Conservation (phyloP, 2,888 invertebrate genomes). For the Leucophora obtusa region DNA sequence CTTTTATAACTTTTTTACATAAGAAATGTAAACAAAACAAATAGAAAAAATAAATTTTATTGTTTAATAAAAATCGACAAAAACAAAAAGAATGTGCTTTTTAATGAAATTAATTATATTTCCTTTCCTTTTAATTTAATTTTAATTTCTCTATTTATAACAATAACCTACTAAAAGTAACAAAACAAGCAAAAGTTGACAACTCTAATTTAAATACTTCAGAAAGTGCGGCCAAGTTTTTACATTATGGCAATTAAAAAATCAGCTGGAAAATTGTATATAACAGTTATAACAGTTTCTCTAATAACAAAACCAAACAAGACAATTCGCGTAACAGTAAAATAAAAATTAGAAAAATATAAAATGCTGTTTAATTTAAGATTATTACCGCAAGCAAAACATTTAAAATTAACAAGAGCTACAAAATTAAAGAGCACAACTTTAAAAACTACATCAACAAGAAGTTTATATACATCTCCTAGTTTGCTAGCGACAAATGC, state of each 20-base stretch:
- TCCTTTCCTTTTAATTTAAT: too few species aligned
- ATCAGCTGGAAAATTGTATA: too few species aligned
- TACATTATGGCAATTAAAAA: neutral
- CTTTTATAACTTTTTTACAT: too few species aligned
- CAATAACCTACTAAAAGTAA: too few species aligned
- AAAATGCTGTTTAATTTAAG: conserved; percentile 50
- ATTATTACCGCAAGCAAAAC: conserved; percentile 11
- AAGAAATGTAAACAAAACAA: too few species aligned
- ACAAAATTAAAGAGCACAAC: neutral
- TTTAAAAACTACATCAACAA: neutral
- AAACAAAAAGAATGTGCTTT: too few species aligned
- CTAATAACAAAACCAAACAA: conserved; percentile 9
- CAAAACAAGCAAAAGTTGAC: neutral
- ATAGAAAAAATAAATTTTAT: too few species aligned
- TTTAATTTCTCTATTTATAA: too few species aligned
- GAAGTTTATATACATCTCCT: neutral
- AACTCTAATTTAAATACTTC: neutral
- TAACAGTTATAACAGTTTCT: neutral
- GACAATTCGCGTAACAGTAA: conserved; percentile 2
- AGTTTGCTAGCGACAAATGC: conserved; percentile 23
- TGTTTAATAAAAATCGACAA: too few species aligned
- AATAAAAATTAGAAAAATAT: conserved; percentile 1
- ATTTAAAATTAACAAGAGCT: neutral
- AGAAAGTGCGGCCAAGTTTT: conserved; percentile 2
- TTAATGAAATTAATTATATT: too few species aligned